These are phyloP conservation scores for Choreutis nemorana DNA, from an alignment of 2,888 invertebrate genomes.

Conservation along the genomic window DNA sequence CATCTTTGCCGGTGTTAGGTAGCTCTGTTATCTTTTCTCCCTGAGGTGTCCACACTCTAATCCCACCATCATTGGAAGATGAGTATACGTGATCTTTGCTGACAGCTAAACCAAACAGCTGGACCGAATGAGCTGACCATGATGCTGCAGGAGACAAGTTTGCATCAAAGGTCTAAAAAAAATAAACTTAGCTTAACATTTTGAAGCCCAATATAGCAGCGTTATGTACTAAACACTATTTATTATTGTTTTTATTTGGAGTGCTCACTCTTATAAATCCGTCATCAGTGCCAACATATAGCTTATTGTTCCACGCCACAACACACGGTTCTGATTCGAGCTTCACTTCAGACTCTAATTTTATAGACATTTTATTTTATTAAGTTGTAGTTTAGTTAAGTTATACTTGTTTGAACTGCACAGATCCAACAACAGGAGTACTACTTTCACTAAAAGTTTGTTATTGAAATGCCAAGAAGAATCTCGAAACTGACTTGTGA, in stretches of 20 bases:
- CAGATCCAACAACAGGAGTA: too few relatives aligned
- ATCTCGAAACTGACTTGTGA: too few relatives aligned
- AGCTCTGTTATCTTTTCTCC: slow-evolving; percentile 40
- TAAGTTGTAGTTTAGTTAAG: too few relatives aligned
- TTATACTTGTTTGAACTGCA: too few relatives aligned
- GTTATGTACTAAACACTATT: not conserved
- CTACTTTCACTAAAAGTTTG: too few relatives aligned
- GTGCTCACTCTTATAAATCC: slow-evolving; percentile 43
- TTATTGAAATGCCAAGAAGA: too few relatives aligned
- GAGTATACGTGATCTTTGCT: slow-evolving; percentile 61
- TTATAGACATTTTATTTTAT: slow-evolving; percentile 47
- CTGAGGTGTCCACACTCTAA: slow-evolving; percentile 61
- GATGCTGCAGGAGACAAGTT: slow-evolving; percentile 26
- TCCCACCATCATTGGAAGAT: slow-evolving; percentile 70
- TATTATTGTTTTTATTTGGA: too few relatives aligned
- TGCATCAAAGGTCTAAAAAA: slow-evolving; percentile 31
- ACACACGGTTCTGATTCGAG: slow-evolving; percentile 46
- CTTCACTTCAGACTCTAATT: slow-evolving; percentile 33
- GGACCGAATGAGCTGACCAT: slow-evolving; percentile 69
- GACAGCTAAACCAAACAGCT: slow-evolving; percentile 67
- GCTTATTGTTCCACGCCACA: slow-evolving; percentile 34
- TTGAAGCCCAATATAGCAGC: too few relatives aligned
- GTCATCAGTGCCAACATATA: slow-evolving; percentile 45
- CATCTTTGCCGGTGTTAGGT: slow-evolving; percentile 42
- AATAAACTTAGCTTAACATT: not conserved